A percentile compares a stretch with the other conserved stretches of the same genome.
Evolutionary conservation across 1,140 invertebrate genomes (phyloP).

Genomic region (Aleiodes sp.): DNA sequence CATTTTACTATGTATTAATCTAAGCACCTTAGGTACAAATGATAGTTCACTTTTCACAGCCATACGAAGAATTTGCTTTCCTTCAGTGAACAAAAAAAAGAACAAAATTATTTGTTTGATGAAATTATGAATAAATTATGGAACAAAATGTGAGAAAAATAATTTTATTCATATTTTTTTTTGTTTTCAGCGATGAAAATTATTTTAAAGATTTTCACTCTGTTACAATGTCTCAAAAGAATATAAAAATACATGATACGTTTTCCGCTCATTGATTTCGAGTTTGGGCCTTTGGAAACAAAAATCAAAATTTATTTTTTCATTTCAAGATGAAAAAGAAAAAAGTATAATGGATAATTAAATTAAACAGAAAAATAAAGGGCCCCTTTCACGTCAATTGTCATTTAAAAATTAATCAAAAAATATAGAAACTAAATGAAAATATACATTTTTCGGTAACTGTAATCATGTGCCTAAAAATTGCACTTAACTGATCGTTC

Average conservation of each 20-base stretch:
- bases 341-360: neutral
- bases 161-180: no score
- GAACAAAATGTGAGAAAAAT: no score
- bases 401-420: constrained; percentile 34
- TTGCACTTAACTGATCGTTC: constrained; percentile 52
- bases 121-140: constrained; percentile 12
- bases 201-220: neutral
- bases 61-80: constrained; percentile 66
- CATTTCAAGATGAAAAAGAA: no score
- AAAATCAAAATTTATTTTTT: no score
- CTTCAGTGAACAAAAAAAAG: constrained; percentile 61
- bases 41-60: constrained; percentile 68
- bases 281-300: no score
- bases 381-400: neutral
- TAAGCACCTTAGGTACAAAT: constrained; percentile 66
- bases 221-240: neutral
- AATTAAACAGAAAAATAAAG: neutral
- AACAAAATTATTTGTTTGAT: constrained; percentile 48
- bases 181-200: no score
- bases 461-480: constrained; percentile 56
- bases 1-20: constrained; percentile 51
- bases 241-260: neutral
- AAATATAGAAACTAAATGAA: constrained; percentile 53
- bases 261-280: neutral
- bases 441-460: constrained; percentile 61